Evolutionary conservation across 2,797 vertebrate genomes (phyloP).

Genomic region (Nyctibius grandis): DNA sequence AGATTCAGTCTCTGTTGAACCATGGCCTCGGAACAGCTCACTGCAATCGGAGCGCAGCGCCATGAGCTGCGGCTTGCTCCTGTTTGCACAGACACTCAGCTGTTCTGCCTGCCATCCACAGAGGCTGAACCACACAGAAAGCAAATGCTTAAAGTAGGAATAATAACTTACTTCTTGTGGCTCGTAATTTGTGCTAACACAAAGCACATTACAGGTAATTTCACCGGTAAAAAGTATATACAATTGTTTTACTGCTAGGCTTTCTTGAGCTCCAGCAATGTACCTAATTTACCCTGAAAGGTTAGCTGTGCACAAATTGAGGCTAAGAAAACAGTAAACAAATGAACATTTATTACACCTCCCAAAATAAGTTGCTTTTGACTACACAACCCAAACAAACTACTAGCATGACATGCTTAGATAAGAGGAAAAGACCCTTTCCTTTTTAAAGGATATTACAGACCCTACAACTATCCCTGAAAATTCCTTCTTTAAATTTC

Average conservation of each 20-base stretch:
- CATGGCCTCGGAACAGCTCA: neutral
- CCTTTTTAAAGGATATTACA: neutral
- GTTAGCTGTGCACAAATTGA: neutral
- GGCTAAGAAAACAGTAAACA: neutral
- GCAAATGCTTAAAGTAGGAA: neutral
- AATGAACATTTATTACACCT: neutral
- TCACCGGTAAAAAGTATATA: neutral
- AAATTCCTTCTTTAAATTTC: neutral
- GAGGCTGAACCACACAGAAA: neutral
- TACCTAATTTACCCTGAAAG: neutral
- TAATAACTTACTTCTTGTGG: neutral
- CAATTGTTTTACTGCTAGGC: neutral
- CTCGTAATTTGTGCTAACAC: neutral
- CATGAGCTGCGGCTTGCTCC: neutral
- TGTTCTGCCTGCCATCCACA: neutral
- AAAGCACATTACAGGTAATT: neutral
- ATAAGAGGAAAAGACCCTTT: neutral
- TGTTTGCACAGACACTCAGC: neutral
- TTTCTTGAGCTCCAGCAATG: neutral
- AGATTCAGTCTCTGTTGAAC: neutral
- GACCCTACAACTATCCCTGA: neutral
- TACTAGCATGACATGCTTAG: neutral
- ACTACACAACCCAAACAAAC: neutral
- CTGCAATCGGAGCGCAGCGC: rapidly evolving
- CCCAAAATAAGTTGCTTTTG: neutral